phyloP scores from a whole-genome alignment of 1,140 invertebrate species.

The Palaemon carinicauda region DNA sequence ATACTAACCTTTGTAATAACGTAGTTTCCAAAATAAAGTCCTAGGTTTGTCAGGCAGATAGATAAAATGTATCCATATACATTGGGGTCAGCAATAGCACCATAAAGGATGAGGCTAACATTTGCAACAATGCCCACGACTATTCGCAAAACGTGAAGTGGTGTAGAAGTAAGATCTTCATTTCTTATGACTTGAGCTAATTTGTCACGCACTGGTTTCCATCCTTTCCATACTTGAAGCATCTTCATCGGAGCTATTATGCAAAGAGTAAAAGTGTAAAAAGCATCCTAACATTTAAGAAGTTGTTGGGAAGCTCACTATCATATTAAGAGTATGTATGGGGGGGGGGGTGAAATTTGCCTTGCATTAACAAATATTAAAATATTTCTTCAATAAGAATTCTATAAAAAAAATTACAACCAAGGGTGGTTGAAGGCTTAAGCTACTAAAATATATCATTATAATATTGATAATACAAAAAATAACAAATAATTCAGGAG shows the following conservation, averaged over 20 bases:
- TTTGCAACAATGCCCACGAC: background rate
- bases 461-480: too few species aligned
- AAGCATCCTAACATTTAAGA: background rate
- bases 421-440: too few species aligned
- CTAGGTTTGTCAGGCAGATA: conserved; percentile 27
- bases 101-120: conserved; percentile 6
- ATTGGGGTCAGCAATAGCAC: conserved; percentile 14
- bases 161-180: background rate
- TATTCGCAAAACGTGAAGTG: conserved; percentile 1
- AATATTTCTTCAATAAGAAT: too few species aligned
- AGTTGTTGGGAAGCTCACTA: background rate
- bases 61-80: conserved; percentile 27
- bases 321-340: background rate
- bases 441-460: too few species aligned
- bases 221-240: conserved; percentile 31
- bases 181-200: background rate
- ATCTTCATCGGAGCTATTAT: conserved; percentile 19
- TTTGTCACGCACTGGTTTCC: conserved; percentile 7
- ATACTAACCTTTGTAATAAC: conserved; percentile 16
- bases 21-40: conserved; percentile 40
- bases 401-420: too few species aligned
- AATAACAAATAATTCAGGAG: too few species aligned
- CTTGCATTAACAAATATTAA: too few species aligned
- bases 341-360: background rate
- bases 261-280: too few species aligned